Percentiles rank a stretch among this genome's conserved stretches.
phyloP scores from a whole-genome alignment of 2,888 invertebrate genomes.

The Drosophila hamatofila region DNA sequence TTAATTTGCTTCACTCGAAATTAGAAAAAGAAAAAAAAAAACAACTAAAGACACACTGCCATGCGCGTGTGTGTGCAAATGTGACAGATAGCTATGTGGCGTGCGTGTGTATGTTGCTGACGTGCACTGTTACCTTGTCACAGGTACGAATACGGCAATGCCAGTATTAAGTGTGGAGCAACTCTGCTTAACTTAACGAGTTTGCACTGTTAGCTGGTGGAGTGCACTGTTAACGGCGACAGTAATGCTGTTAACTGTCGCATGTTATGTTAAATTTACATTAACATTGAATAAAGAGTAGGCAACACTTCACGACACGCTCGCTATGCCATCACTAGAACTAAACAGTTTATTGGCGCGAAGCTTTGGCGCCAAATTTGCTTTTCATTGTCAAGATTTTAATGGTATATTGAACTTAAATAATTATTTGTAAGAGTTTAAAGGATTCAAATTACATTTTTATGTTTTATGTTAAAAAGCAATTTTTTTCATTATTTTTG shows the following conservation, averaged over 20 bases:
- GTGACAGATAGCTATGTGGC: slow-evolving; percentile 40
- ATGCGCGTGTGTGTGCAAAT: slow-evolving; percentile 51
- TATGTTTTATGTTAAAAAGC: too few relatives aligned
- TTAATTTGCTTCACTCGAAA: slow-evolving; percentile 39
- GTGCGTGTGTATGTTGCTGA: slow-evolving; percentile 48
- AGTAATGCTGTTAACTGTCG: background rate
- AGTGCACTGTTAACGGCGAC: background rate
- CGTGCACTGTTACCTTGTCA: slow-evolving; percentile 45
- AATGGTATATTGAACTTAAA: background rate
- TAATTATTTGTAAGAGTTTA: background rate
- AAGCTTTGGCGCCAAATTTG: background rate
- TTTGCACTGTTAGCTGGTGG: background rate
- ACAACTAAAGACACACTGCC: slow-evolving; percentile 42
- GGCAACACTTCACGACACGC: background rate
- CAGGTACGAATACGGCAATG: slow-evolving; percentile 31
- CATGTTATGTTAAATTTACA: background rate
- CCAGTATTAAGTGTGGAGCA: slow-evolving; percentile 40
- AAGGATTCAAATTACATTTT: background rate
- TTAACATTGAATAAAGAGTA: background rate
- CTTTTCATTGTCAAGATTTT: too few relatives aligned
- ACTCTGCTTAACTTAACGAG: slow-evolving; percentile 5
- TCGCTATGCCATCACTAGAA: background rate
- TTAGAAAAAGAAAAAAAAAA: slow-evolving; percentile 42
- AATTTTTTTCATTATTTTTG: too few relatives aligned
- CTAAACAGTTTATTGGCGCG: background rate